phyloP scores from a whole-genome alignment of 2,797 vertebrate species.

The Poecilia gillii region DNA sequence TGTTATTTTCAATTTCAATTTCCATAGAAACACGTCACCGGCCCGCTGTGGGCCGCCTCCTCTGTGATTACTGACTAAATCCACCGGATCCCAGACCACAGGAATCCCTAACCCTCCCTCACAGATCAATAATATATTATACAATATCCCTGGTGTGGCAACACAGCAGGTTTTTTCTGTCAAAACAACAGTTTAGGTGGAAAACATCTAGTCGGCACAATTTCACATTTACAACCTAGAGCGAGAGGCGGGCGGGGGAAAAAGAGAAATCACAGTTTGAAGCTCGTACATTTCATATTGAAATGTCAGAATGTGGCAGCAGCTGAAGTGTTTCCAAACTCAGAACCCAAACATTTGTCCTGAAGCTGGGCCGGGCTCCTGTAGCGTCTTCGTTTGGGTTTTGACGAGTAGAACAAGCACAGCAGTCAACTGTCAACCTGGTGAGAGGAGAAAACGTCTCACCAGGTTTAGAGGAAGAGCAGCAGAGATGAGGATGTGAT shows the following conservation, averaged over 20 bases:
- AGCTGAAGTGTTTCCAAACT: slow-evolving; percentile 20
- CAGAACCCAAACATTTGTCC: slow-evolving; percentile 13
- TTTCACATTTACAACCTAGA: slow-evolving; percentile 44
- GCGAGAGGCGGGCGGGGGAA: neutral
- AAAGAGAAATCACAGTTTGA: neutral
- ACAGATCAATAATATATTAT: slow-evolving; percentile 62
- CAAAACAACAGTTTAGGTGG: slow-evolving; percentile 50
- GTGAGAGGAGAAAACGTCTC: neutral
- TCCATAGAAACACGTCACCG: slow-evolving; percentile 12
- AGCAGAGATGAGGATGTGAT: neutral
- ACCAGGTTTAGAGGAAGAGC: neutral
- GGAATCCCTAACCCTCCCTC: slow-evolving; percentile 29
- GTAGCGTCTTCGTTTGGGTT: slow-evolving; percentile 4
- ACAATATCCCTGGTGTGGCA: slow-evolving; percentile 57
- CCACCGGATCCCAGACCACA: slow-evolving; percentile 31
- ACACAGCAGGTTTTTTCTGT: slow-evolving; percentile 57
- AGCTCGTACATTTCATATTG: slow-evolving; percentile 28
- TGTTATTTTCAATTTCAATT: slow-evolving; percentile 6
- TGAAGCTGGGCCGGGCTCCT: neutral
- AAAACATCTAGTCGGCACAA: slow-evolving; percentile 66
- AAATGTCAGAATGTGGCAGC: slow-evolving; percentile 23
- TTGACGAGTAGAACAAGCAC: neutral
- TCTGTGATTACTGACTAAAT: slow-evolving; percentile 62
- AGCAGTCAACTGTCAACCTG: neutral
- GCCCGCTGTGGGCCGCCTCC: slow-evolving; percentile 23